A percentile compares a stretch with the other conserved stretches of the same genome.
Conservation (phyloP, 64 coral and sea anemone species). For the Montipora efflorescens region DNA sequence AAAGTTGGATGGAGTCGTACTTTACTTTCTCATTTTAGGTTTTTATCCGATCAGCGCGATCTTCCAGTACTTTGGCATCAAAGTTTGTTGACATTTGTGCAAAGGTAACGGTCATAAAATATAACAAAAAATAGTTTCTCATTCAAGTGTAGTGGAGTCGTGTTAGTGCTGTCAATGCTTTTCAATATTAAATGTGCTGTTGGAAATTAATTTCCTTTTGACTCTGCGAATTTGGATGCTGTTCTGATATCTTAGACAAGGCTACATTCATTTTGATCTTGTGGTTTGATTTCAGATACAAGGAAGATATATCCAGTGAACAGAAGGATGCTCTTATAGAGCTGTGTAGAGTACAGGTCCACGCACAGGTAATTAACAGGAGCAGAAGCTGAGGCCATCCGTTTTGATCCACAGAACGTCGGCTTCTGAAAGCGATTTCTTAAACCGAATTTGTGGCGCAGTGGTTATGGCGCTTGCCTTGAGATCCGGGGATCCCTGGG, state of each 20-base stretch:
- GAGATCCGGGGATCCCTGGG: too few relatives aligned
- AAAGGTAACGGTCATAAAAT: constrained; percentile 63
- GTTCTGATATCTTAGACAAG: too few relatives aligned
- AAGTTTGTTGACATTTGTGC: constrained; percentile 89
- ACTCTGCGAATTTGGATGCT: too few relatives aligned
- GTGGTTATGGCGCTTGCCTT: too few relatives aligned
- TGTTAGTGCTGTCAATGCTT: too few relatives aligned
- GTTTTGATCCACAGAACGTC: too few relatives aligned
- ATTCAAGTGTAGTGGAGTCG: too few relatives aligned
- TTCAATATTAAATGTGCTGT: background rate
- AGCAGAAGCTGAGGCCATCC: background rate
- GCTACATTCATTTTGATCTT: background rate
- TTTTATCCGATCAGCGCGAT: constrained; percentile 86
- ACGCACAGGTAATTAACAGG: constrained; percentile 67
- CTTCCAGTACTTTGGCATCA: constrained; percentile 99
- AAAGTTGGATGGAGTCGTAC: too few relatives aligned
- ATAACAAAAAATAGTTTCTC: too few relatives aligned
- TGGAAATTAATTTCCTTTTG: too few relatives aligned
- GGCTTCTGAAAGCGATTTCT: too few relatives aligned
- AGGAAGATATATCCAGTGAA: constrained; percentile 98
- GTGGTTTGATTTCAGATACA: constrained; percentile 76
- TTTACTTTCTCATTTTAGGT: constrained; percentile 55
- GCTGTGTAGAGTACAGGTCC: constrained; percentile 84
- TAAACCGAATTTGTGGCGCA: too few relatives aligned
- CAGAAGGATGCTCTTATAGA: constrained; percentile 96